These are phyloP conservation scores for Gnatocerus cornutus DNA, from an alignment of 2,888 invertebrate species.

Conservation along the genomic window DNA sequence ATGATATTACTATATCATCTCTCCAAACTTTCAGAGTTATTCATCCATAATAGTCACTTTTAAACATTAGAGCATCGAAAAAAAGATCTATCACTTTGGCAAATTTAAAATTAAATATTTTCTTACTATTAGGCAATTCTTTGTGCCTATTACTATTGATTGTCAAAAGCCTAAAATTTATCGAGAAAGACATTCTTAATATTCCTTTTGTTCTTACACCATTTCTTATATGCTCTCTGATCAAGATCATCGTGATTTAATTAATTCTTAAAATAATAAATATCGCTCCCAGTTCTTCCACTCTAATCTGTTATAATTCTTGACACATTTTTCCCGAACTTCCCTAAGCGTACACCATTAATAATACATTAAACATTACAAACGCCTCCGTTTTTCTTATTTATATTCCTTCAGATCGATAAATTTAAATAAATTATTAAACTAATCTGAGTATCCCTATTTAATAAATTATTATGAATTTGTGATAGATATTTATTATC, in stretches of 20 bases:
- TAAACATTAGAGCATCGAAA: too few relatives aligned
- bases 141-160: too few relatives aligned
- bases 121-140: too few relatives aligned
- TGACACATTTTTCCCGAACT: slow-evolving; percentile 1
- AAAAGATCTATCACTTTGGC: too few relatives aligned
- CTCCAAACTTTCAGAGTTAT: too few relatives aligned
- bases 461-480: slow-evolving; percentile 23
- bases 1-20: too few relatives aligned
- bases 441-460: slow-evolving; percentile 14
- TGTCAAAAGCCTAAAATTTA: too few relatives aligned
- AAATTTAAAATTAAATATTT: too few relatives aligned
- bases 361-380: slow-evolving; percentile 26
- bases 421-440: slow-evolving; percentile 17
- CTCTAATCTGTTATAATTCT: slow-evolving; percentile 6
- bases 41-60: too few relatives aligned
- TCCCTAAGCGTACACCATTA: neutral
- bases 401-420: slow-evolving; percentile 13
- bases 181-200: too few relatives aligned
- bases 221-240: neutral
- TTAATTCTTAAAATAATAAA: slow-evolving; percentile 12
- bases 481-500: slow-evolving; percentile 24
- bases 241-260: slow-evolving; percentile 26
- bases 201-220: too few relatives aligned
- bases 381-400: slow-evolving; percentile 13
- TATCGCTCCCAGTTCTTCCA: neutral